These are phyloP conservation scores for Elanoides forficatus DNA, from an alignment of 2,113 vertebrate species.

Conservation along the genomic window DNA sequence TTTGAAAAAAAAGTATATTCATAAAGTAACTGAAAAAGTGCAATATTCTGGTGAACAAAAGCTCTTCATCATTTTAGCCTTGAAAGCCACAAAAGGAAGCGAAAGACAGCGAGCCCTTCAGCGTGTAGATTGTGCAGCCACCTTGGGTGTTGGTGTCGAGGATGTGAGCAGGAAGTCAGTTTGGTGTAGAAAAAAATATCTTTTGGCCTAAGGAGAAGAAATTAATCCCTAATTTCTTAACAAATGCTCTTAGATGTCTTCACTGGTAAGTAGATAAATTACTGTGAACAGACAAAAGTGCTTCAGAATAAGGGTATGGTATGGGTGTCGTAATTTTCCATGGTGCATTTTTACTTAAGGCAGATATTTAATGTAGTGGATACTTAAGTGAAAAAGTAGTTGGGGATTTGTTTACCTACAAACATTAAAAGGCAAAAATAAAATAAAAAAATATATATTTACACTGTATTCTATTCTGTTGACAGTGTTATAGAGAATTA, in stretches of 20 bases:
- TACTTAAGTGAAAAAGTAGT: background rate
- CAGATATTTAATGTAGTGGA: background rate
- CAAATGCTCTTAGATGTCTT: background rate
- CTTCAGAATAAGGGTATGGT: background rate
- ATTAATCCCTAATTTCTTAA: background rate
- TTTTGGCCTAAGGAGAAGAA: background rate
- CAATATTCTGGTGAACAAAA: background rate
- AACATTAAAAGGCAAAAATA: background rate
- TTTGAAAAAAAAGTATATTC: background rate
- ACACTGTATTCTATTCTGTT: background rate
- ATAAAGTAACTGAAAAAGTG: background rate
- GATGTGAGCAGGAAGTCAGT: background rate
- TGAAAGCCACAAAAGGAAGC: slow-evolving; percentile 53
- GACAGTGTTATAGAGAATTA: background rate
- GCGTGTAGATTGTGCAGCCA: background rate
- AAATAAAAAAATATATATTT: background rate
- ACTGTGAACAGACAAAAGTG: background rate
- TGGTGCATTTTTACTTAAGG: background rate
- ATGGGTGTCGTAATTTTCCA: background rate
- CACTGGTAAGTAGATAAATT: slow-evolving; percentile 4
- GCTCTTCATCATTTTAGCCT: background rate
- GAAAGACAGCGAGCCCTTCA: background rate
- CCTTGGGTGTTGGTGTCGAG: background rate
- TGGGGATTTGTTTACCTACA: background rate
- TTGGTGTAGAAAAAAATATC: background rate